Base-by-base conservation (phyloP, 2,888 invertebrate genomes). In the Erebia palarica region DNA sequence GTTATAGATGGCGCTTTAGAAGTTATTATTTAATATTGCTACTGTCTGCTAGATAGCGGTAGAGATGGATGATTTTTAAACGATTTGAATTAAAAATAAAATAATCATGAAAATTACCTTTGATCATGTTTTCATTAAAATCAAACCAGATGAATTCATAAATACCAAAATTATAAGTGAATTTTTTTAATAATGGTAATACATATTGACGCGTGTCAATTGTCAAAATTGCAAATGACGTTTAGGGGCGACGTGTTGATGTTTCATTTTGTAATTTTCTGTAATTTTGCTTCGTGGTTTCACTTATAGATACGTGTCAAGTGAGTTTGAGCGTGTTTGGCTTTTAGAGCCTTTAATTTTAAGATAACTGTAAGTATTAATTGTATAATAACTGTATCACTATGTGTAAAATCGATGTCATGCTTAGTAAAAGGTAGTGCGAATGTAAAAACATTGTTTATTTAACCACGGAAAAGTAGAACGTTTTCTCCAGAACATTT, bases 221-320 rank as follows among this genome's bases (percentile, higher is more conserved):
- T 83, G 83, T 82, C 79, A 77, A 72, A 61, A 65, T 69, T 67
- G 59, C 59, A 65, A 66, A 58, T 79, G 80, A 81, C 80, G 75
- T 76, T 70, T 75, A 65, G 64, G 71, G 70, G 79, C 80, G 82
- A 81, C 82, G 81, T 82, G 80, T 81, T 81, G 81, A 77, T 75
- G 76, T 80, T 79, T 67, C 21, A 13, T 61, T 63, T 63, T 47
- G 47, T 63, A 63, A 63, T 27, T 47, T 78, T 69, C 60, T 68
- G 66, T 72, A 70, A 75, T 73, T 72, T 79, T 78, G 76, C 72
- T 75, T 78, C 77, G 74, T 66, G 70, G 73, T 79, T 87, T 89
- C 88, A 90, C 88, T 92, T 92, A 89, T 90, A 89, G 85, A 86
- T 92, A 93, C 92, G 92, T 93, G 92, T 93, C 92, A 92, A 87